Evolutionary conservation across 2,113 vertebrate species (phyloP).

Genomic region (Lepus timidus): DNA sequence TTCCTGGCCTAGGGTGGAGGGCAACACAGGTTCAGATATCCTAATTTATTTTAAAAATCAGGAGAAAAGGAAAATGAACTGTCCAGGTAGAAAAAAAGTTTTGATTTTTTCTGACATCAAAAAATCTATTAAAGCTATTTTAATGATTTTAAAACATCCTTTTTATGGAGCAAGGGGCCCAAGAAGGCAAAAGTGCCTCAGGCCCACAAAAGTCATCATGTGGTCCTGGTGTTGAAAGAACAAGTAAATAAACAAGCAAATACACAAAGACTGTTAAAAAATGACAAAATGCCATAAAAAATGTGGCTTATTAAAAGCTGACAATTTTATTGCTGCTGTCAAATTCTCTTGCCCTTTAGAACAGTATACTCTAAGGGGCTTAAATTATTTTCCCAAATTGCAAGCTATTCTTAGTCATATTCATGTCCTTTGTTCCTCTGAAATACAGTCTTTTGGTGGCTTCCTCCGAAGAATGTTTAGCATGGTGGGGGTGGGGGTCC

Average conservation of each 20-base stretch:
- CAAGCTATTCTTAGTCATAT: conserved; percentile 47
- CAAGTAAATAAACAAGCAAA: conserved; percentile 54
- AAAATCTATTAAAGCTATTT: not conserved
- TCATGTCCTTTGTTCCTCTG: conserved; percentile 55
- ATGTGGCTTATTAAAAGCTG: conserved; percentile 65
- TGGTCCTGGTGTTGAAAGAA: conserved; percentile 32
- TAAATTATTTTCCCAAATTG: conserved; percentile 65
- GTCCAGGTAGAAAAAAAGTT: not conserved
- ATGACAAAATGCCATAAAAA: conserved; percentile 59
- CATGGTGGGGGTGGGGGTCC: not conserved
- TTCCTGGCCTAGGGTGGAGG: not conserved
- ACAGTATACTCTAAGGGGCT: conserved; percentile 33
- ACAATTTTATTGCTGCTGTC: conserved; percentile 56
- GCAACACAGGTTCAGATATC: not conserved
- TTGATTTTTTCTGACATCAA: not conserved
- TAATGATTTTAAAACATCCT: not conserved
- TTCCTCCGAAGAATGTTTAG: conserved; percentile 11
- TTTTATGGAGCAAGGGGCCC: not conserved
- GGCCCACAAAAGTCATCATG: not conserved
- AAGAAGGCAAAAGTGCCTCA: conserved; percentile 14
- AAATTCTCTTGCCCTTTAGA: conserved; percentile 49
- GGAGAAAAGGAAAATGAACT: not conserved
- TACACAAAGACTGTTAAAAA: not conserved
- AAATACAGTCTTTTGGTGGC: conserved; percentile 36
- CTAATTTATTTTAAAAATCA: not conserved